phyloP scores from a whole-genome alignment of 1,140 invertebrate species.

The Zophobas atratus region DNA sequence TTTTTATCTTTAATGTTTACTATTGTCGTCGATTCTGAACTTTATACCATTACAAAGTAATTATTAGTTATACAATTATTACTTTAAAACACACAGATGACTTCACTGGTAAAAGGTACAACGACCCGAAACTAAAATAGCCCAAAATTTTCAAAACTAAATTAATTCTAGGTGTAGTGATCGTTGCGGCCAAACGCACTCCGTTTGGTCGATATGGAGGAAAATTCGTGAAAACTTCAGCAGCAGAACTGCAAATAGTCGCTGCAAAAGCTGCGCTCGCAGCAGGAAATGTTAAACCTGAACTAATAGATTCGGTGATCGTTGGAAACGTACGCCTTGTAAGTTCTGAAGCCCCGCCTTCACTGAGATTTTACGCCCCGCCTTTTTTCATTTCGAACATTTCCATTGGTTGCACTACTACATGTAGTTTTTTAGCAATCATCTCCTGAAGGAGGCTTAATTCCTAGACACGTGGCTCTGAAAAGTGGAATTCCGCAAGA shows the following conservation, averaged over 20 bases:
- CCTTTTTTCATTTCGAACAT: too few relatives aligned
- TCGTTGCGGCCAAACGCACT: slow-evolving; percentile 97
- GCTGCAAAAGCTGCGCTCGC: slow-evolving; percentile 89
- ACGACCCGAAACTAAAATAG: background rate
- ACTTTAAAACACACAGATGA: background rate
- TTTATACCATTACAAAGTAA: too few relatives aligned
- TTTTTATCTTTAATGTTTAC: too few relatives aligned
- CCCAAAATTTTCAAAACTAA: background rate
- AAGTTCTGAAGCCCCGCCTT: slow-evolving; percentile 63
- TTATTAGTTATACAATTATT: too few relatives aligned
- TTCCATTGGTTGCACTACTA: too few relatives aligned
- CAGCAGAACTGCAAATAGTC: slow-evolving; percentile 87
- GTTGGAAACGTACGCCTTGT: slow-evolving; percentile 94
- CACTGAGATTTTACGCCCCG: too few relatives aligned
- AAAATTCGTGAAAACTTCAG: slow-evolving; percentile 86
- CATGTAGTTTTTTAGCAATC: slow-evolving; percentile 71
- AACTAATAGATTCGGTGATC: slow-evolving; percentile 86
- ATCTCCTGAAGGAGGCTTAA: slow-evolving; percentile 88
- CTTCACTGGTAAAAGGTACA: slow-evolving; percentile 42
- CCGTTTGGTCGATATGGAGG: slow-evolving; percentile 98
- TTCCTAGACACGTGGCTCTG: slow-evolving; percentile 90
- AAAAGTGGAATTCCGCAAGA: slow-evolving; percentile 88
- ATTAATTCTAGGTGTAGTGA: slow-evolving; percentile 85
- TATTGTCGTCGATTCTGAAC: too few relatives aligned
- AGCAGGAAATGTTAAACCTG: slow-evolving; percentile 85